Conservation (phyloP, 2,113 vertebrate genomes). For the Microtus montanus region DNA sequence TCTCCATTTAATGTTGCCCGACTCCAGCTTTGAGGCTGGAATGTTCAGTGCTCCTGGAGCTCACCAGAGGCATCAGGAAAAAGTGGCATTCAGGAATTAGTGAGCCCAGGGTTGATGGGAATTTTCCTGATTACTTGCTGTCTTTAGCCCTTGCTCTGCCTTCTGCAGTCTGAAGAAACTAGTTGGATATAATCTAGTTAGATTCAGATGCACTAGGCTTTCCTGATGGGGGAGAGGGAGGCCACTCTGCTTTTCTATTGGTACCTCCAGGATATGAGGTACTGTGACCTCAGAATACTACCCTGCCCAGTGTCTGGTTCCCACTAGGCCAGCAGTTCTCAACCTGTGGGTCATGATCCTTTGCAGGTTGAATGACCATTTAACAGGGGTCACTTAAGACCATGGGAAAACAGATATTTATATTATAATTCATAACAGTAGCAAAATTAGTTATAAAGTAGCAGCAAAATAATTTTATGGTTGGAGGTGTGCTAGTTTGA, state of each 20-base stretch:
- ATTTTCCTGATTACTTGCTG: background rate
- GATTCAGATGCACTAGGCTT: background rate
- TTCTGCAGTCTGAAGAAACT: background rate
- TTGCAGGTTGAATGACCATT: background rate
- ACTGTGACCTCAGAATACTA: background rate
- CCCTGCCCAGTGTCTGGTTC: accelerated
- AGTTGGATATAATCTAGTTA: too few species aligned
- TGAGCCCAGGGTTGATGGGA: background rate
- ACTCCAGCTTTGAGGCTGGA: background rate
- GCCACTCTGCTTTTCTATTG: background rate
- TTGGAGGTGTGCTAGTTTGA: background rate
- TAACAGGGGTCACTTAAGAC: background rate
- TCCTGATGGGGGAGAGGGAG: background rate
- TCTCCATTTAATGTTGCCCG: accelerated
- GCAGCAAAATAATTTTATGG: background rate
- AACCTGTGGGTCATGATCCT: background rate
- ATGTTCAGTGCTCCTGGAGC: background rate
- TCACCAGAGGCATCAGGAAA: background rate
- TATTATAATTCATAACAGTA: background rate
- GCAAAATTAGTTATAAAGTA: background rate
- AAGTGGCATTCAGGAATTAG: background rate
- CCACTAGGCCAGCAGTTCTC: background rate
- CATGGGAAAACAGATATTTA: background rate
- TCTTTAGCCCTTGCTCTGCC: background rate
- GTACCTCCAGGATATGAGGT: too few species aligned